Evolutionary conservation across 2,113 vertebrate genomes (phyloP), one percentile per base, ranked within the genome.

Genomic region (Scomber colias): DNA sequence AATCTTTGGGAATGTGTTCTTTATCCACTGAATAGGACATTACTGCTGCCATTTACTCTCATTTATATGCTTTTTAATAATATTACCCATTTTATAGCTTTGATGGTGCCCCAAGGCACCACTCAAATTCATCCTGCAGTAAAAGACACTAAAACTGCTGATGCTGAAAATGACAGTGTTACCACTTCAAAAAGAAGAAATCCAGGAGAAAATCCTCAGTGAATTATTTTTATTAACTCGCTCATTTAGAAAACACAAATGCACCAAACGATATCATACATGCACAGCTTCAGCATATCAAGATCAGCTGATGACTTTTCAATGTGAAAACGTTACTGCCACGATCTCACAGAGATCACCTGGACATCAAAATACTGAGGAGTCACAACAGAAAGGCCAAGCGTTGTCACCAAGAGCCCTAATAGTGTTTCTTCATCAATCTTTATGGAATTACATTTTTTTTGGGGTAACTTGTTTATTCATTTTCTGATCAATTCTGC

Each of bases 251-350:
- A 93, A 94, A 94, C 91, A 93, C 90, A 87, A 90, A 93, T 93
- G 89, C 93, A 94, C 93, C 85, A 93, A 92, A 94, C 93, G 3
- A 93, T 94, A 92, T 92, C 76, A 78, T 91, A 91, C 93, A 94
- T 94, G 93, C 93, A 94, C 91, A 83, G 89, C 81, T 93, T 92
- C 89, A 91, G 89, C 91, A 82, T 91, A 84, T 90, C 90, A 84
- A 93, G 89, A 92, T 93, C 91, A 84, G 90, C 87, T 90, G 85
- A 92, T 83, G 85, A 89, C 93, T 90, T 94, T 94, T 93, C 93
- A 94, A 93, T 92, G 89, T 94, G 93, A 94, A 94, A 94, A 93
- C 71, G 9, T 77, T 85, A 67, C 79, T 75, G 86, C 87, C 85
- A 86, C 90, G 79, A 94, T 94, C 93, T 94, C 93, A 92, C 53